phyloP scores from a whole-genome alignment of 2,797 vertebrate genomes.

The Margarornis squamiger region DNA sequence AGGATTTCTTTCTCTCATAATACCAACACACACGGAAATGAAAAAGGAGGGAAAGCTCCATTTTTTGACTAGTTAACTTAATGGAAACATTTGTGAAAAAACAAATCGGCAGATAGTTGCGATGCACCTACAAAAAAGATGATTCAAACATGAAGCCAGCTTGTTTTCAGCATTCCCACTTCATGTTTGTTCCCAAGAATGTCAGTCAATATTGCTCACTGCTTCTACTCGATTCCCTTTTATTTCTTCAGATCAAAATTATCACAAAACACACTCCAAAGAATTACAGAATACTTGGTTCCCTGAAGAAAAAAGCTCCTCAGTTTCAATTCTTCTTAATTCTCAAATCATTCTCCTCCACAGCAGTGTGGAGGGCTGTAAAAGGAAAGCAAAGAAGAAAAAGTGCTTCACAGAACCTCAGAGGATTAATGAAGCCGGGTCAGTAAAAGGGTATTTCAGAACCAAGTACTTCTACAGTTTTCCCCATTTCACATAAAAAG shows the following conservation, averaged over 20 bases:
- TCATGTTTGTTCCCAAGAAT: slow-evolving; percentile 35
- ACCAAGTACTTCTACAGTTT: background rate
- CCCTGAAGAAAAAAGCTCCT: background rate
- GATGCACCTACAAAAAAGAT: slow-evolving; percentile 1
- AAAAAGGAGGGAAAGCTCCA: background rate
- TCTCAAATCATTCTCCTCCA: background rate
- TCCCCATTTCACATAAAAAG: background rate
- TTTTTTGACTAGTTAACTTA: background rate
- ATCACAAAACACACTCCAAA: background rate
- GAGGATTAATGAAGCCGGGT: background rate
- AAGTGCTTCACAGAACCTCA: background rate
- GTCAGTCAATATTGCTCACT: background rate
- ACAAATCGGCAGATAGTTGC: background rate
- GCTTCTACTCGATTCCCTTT: background rate
- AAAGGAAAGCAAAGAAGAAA: background rate
- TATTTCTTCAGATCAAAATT: background rate
- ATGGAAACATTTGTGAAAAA: background rate
- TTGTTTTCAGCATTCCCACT: slow-evolving; percentile 30
- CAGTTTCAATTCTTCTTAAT: background rate
- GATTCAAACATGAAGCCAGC: background rate
- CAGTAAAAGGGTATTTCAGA: background rate
- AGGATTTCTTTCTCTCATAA: background rate
- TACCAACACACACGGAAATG: background rate
- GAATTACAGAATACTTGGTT: background rate
- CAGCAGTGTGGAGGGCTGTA: background rate